Conservation (phyloP, 30 jellyfish, hydroid and myxozoan genomes). For the Rhopilema esculentum region DNA sequence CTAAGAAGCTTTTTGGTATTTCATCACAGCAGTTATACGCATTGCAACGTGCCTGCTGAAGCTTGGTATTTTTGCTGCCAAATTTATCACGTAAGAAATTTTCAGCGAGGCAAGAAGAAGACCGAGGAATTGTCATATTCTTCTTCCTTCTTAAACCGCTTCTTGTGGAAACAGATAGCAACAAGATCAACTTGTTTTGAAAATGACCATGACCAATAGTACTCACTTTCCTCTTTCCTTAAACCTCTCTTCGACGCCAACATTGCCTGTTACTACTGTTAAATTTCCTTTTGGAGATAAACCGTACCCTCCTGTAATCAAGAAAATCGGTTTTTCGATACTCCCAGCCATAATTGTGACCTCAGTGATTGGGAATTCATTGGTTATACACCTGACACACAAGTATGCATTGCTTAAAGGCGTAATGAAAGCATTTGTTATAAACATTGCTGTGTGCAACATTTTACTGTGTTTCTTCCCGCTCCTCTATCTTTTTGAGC, state of each 20-base stretch:
- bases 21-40: no score
- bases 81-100: neutral
- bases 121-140: neutral
- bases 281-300: constrained; percentile 16
- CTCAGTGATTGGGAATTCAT: constrained; percentile 51
- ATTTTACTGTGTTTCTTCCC: constrained; percentile 58
- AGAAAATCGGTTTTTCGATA: constrained; percentile 47
- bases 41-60: no score
- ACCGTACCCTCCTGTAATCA: constrained; percentile 60
- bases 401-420: constrained; percentile 50
- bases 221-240: neutral
- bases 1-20: no score
- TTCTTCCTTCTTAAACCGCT: neutral
- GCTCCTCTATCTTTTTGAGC: constrained; percentile 34
- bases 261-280: constrained; percentile 10
- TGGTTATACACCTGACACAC: constrained; percentile 62
- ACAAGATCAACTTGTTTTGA: neutral
- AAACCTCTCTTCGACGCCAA: constrained; percentile 15
- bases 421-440: constrained; percentile 44
- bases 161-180: no score
- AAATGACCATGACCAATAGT: constrained; percentile 8
- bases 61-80: neutral
- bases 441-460: constrained; percentile 53
- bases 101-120: neutral
- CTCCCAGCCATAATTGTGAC: constrained; percentile 40